These are phyloP conservation scores for Grapholita molesta DNA, from an alignment of 1,140 invertebrate genomes.

Conservation along the genomic window DNA sequence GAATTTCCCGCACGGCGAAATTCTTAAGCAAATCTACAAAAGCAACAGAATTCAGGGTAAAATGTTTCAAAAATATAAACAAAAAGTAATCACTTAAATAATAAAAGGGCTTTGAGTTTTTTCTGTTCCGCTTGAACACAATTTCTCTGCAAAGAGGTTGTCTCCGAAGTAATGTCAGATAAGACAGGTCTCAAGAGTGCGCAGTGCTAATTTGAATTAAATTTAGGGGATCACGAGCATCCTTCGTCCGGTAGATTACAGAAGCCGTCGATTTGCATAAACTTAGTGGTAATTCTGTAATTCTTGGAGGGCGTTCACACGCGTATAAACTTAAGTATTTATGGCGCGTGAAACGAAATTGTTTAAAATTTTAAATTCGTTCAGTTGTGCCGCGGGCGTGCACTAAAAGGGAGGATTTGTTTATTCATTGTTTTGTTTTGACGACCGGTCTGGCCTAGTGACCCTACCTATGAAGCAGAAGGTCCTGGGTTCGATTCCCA, in stretches of 20 bases:
- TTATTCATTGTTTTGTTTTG: neutral
- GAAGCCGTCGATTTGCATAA: neutral
- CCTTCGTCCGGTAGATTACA: slow-evolving; percentile 16
- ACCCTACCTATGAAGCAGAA: no score
- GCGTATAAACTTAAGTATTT: slow-evolving; percentile 20
- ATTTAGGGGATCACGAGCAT: slow-evolving; percentile 23
- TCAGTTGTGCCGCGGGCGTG: neutral
- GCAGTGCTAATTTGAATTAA: slow-evolving; percentile 27
- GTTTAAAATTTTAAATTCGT: slow-evolving; percentile 10
- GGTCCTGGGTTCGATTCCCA: no score
- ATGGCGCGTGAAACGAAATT: neutral
- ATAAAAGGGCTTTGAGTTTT: slow-evolving; percentile 13
- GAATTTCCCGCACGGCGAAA: neutral
- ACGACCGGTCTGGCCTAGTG: no score
- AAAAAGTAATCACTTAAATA: slow-evolving; percentile 17
- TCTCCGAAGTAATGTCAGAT: slow-evolving; percentile 17
- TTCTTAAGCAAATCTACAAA: neutral
- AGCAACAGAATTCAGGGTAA: neutral
- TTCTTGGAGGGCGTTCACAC: neutral
- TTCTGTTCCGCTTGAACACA: slow-evolving; percentile 6
- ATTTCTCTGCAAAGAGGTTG: slow-evolving; percentile 9
- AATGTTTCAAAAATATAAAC: slow-evolving; percentile 5
- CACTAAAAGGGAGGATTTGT: neutral
- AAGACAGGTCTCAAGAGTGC: slow-evolving; percentile 3
- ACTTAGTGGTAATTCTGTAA: slow-evolving; percentile 16